Evolutionary conservation across 2,888 invertebrate species (phyloP).

Genomic region (Amorpha juglandis): DNA sequence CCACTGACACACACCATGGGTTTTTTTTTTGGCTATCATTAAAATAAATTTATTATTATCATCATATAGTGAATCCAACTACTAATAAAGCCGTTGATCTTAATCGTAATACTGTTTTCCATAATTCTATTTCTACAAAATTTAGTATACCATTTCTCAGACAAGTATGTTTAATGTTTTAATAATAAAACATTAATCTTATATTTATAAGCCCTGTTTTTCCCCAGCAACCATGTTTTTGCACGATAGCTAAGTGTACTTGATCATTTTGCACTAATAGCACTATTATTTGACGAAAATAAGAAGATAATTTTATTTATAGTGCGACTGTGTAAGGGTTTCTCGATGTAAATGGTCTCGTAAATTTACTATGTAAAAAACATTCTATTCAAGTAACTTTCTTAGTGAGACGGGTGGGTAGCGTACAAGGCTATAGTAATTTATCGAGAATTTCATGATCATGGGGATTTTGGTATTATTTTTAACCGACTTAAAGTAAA

Average conservation of each 20-base stretch:
- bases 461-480: no score
- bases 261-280: constrained; percentile 22
- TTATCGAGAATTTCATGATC: background rate
- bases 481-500: no score
- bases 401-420: background rate
- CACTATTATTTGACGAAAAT: constrained; percentile 22
- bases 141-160: background rate
- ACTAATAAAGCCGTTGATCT: no score
- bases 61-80: no score
- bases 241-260: constrained; percentile 7
- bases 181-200: constrained; percentile 1
- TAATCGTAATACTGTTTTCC: no score
- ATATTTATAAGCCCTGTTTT: constrained; percentile 17
- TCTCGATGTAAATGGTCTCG: constrained; percentile 16
- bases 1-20: no score
- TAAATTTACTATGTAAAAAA: constrained; percentile 14
- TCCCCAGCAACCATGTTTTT: constrained; percentile 7
- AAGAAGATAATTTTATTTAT: constrained; percentile 21
- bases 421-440: background rate
- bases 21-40: no score
- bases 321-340: constrained; percentile 7
- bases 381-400: constrained; percentile 3
- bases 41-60: no score
- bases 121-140: no score
- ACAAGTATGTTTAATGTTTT: background rate